Conservation (phyloP, 2,888 invertebrate genomes). For the Campaea margaritaria region DNA sequence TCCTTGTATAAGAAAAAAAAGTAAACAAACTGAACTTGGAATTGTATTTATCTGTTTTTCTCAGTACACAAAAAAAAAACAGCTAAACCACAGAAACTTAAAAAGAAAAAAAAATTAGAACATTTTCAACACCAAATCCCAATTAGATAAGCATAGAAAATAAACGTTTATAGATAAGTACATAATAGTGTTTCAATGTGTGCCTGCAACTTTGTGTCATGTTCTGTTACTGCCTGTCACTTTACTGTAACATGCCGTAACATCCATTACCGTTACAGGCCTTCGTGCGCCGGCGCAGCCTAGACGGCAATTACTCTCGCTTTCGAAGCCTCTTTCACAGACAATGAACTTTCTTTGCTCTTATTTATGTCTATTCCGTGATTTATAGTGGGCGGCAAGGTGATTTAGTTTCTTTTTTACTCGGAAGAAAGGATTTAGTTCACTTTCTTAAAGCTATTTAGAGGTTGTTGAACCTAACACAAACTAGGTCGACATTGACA, state of each 20-base stretch:
- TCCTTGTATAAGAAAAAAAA: no score
- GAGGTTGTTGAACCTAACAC: constrained; percentile 26
- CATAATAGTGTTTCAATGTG: constrained; percentile 1
- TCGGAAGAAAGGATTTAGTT: constrained; percentile 37
- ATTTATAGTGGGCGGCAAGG: constrained; percentile 41
- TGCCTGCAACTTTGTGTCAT: background rate
- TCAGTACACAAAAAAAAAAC: no score
- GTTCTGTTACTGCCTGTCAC: constrained; percentile 16
- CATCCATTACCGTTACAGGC: constrained; percentile 37
- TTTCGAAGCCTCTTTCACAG: constrained; percentile 71
- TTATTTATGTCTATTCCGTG: constrained; percentile 51
- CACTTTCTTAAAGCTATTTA: constrained; percentile 38
- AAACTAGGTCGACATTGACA: constrained; percentile 35
- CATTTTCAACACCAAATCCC: no score
- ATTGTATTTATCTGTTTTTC: no score
- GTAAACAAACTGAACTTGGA: no score
- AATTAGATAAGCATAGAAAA: background rate
- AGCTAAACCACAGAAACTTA: no score
- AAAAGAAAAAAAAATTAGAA: no score
- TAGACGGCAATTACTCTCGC: constrained; percentile 69
- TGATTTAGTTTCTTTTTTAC: constrained; percentile 39
- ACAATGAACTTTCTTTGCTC: constrained; percentile 65
- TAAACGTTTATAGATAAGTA: background rate
- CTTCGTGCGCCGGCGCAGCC: constrained; percentile 37
- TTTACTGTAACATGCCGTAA: constrained; percentile 22